Conservation (phyloP, 2,888 invertebrate species). For the Antitype chi region DNA sequence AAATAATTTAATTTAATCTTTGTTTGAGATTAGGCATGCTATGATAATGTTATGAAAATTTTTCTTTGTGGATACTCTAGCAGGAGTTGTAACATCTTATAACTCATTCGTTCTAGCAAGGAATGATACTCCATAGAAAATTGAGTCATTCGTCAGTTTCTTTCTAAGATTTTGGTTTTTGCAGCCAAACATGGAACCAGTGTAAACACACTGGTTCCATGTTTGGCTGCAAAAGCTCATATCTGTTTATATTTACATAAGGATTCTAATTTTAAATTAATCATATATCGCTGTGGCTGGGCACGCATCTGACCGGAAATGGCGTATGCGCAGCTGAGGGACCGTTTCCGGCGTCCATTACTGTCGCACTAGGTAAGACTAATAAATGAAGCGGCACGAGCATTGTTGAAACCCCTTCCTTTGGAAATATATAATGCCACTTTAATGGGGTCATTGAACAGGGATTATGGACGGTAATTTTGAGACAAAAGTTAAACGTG, state of each 20-base stretch:
- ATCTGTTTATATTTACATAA: constrained; percentile 70
- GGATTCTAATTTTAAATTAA: constrained; percentile 76
- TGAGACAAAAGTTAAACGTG: constrained; percentile 16
- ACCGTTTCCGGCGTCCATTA: constrained; percentile 83
- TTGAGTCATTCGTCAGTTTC: constrained; percentile 32
- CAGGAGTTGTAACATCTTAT: background rate
- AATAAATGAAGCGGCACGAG: constrained; percentile 84
- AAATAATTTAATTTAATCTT: constrained; percentile 19
- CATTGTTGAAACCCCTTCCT: constrained; percentile 83
- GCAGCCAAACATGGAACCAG: too few relatives aligned
- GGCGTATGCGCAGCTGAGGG: constrained; percentile 80
- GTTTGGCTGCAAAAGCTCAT: constrained; percentile 49
- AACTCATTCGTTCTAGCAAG: background rate
- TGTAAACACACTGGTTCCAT: constrained; percentile 42
- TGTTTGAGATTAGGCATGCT: constrained; percentile 6
- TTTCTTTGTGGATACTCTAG: background rate
- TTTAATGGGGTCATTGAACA: constrained; percentile 81
- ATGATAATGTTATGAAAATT: background rate
- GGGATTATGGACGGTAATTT: constrained; percentile 62
- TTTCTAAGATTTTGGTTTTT: constrained; percentile 46
- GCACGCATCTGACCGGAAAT: constrained; percentile 86
- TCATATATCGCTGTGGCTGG: constrained; percentile 78
- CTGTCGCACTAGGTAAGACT: constrained; percentile 77
- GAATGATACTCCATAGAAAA: constrained; percentile 14
- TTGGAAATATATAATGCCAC: constrained; percentile 69